Evolutionary conservation across 2,797 vertebrate species (phyloP).

Genomic region (Acanthiza pusilla): DNA sequence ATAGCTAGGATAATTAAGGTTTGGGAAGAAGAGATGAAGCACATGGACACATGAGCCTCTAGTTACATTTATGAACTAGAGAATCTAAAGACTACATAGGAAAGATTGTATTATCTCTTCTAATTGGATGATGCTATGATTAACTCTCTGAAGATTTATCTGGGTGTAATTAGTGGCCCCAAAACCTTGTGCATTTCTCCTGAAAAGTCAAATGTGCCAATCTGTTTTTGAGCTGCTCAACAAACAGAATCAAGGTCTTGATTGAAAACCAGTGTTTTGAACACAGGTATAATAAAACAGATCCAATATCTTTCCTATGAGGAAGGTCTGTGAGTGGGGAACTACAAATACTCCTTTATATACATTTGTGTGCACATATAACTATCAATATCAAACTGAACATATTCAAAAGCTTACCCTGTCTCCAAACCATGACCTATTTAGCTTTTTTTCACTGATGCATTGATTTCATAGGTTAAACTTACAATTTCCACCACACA

Average conservation of each 20-base stretch:
- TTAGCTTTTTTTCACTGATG: background rate
- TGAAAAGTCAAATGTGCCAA: background rate
- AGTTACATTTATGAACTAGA: background rate
- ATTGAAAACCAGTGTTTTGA: background rate
- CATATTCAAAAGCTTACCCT: background rate
- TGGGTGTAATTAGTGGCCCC: background rate
- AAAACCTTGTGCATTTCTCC: background rate
- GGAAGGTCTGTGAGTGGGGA: background rate
- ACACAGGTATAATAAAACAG: background rate
- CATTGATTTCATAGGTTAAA: background rate
- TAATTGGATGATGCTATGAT: background rate
- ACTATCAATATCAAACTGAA: background rate
- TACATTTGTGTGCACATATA: accelerated
- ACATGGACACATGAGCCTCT: background rate
- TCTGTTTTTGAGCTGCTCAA: background rate
- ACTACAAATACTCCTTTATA: background rate
- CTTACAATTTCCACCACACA: background rate
- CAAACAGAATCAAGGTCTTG: background rate
- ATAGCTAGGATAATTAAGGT: background rate
- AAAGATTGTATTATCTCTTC: background rate
- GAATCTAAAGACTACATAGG: background rate
- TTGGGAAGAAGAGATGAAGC: background rate
- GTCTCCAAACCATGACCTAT: background rate
- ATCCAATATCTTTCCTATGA: background rate
- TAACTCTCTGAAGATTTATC: background rate